Evolutionary conservation across 2,113 vertebrate species (phyloP).

Genomic region (Crotalus viridis): DNA sequence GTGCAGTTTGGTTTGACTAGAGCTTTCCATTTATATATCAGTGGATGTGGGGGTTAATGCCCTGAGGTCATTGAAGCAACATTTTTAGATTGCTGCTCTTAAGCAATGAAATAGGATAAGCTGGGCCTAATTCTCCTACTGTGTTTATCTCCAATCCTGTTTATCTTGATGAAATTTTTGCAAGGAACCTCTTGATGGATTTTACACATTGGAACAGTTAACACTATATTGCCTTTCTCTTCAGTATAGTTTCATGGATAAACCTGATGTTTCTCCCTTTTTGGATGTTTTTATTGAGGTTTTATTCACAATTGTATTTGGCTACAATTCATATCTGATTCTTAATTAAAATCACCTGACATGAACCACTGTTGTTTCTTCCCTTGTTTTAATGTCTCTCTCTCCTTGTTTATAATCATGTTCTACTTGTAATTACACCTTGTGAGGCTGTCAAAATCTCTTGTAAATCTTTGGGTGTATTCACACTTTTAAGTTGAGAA

Average conservation of each 20-base stretch:
- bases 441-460: background rate
- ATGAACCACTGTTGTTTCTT: constrained; percentile 25
- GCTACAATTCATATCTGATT: constrained; percentile 73
- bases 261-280: constrained; percentile 46
- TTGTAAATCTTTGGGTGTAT: background rate
- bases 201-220: constrained; percentile 42
- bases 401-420: background rate
- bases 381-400: background rate
- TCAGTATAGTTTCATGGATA: constrained; percentile 35
- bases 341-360: constrained; percentile 79
- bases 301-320: constrained; percentile 69
- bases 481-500: background rate
- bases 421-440: background rate
- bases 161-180: background rate
- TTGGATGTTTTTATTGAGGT: constrained; percentile 69
- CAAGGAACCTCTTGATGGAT: background rate
- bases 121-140: background rate
- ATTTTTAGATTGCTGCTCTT: constrained; percentile 34
- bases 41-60: constrained; percentile 26
- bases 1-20: constrained; percentile 5
- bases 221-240: constrained; percentile 62
- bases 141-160: background rate
- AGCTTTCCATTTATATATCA: constrained; percentile 7
- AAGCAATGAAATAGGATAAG: constrained; percentile 45
- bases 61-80: constrained; percentile 12